These are phyloP conservation scores for Botia kubotai DNA, from an alignment of 2,797 vertebrate genomes.

Conservation along the genomic window DNA sequence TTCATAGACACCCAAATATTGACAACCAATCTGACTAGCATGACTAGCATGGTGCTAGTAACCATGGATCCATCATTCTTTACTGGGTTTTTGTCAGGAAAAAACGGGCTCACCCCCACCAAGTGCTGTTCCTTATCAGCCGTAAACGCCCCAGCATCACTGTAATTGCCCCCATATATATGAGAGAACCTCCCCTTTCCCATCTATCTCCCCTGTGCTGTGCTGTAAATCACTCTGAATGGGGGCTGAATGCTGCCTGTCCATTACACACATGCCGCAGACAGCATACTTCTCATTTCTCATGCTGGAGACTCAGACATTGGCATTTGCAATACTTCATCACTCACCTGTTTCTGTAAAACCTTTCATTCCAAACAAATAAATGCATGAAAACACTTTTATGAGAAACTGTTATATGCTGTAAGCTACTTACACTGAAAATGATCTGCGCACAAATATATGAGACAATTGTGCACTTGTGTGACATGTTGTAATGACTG, in stretches of 20 bases:
- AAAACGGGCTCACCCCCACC: slow-evolving; percentile 50
- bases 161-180: slow-evolving; percentile 62
- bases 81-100: slow-evolving; percentile 54
- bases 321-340: slow-evolving; percentile 2
- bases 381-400: neutral
- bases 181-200: slow-evolving; percentile 39
- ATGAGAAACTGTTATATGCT: neutral
- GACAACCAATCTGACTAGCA: slow-evolving; percentile 50
- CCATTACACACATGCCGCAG: slow-evolving; percentile 31
- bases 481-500: neutral
- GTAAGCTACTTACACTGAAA: neutral
- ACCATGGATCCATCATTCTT: slow-evolving; percentile 60
- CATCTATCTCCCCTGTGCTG: slow-evolving; percentile 36
- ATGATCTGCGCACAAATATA: neutral
- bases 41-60: slow-evolving; percentile 38
- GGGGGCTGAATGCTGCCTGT: slow-evolving; percentile 30
- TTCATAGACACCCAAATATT: slow-evolving; percentile 38
- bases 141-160: slow-evolving; percentile 55
- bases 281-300: slow-evolving; percentile 2
- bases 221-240: slow-evolving; percentile 55
- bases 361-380: neutral
- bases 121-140: slow-evolving; percentile 56
- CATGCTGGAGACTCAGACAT: neutral
- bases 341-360: too few species aligned
- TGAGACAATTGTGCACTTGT: neutral